A percentile compares a stretch with the other conserved stretches of the same genome.
phyloP scores from a whole-genome alignment of 2,888 invertebrate genomes.

The Melanchra persicariae region DNA sequence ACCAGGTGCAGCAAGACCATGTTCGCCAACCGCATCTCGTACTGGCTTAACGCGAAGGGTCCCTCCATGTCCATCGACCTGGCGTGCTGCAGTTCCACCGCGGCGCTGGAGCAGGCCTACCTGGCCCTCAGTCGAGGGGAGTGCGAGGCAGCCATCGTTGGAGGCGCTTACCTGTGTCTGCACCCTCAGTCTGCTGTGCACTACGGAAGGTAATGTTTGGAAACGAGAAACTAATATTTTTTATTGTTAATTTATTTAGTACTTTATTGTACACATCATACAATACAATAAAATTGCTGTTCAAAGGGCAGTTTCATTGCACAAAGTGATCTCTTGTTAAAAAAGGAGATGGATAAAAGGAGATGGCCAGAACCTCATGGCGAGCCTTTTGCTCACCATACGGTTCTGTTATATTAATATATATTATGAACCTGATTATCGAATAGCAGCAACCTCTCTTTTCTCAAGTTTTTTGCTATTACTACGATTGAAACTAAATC shows the following conservation, averaged over 20 bases:
- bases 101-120: slow-evolving; percentile 77
- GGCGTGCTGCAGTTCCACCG: slow-evolving; percentile 77
- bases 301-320: too few relatives aligned
- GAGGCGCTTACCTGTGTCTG: slow-evolving; percentile 90
- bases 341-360: too few relatives aligned
- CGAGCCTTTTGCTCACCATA: too few relatives aligned
- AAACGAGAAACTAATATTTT: neutral
- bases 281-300: neutral
- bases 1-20: slow-evolving; percentile 72
- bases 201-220: slow-evolving; percentile 71
- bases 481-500: too few relatives aligned
- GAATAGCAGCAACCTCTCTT: too few relatives aligned
- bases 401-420: too few relatives aligned
- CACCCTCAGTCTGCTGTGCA: slow-evolving; percentile 87
- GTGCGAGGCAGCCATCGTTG: slow-evolving; percentile 91
- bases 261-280: neutral
- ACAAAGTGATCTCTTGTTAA: too few relatives aligned
- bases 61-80: slow-evolving; percentile 76
- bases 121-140: slow-evolving; percentile 75
- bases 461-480: too few relatives aligned
- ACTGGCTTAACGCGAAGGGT: slow-evolving; percentile 77
- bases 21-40: slow-evolving; percentile 79
- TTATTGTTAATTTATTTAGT: too few relatives aligned
- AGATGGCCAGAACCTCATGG: too few relatives aligned
- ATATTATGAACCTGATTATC: too few relatives aligned